Conservation (phyloP, 2,888 invertebrate genomes). For the Xestia rhomboidea region DNA sequence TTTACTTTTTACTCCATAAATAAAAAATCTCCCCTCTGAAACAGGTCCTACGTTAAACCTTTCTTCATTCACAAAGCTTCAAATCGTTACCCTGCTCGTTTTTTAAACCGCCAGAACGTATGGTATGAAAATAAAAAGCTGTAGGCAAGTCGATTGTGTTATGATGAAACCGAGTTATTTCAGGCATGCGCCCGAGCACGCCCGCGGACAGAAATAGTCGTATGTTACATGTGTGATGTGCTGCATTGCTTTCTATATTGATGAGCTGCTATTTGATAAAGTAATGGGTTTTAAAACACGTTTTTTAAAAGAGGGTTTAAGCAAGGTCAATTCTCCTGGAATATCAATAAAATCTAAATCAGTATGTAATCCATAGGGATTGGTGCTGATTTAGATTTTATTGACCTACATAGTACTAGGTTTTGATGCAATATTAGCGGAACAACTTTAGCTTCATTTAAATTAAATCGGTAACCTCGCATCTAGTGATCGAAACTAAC, state of each 20-base stretch:
- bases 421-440: neutral
- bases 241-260: conserved; percentile 56
- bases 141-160: conserved; percentile 64
- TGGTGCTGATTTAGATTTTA: neutral
- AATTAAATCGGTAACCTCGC: neutral
- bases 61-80: conserved; percentile 25
- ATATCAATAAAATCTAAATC: too few species aligned
- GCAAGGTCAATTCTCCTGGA: neutral
- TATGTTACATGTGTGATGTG: conserved; percentile 54
- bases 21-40: conserved; percentile 1
- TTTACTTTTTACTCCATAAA: neutral
- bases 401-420: neutral
- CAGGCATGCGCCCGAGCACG: conserved; percentile 70
- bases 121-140: conserved; percentile 69
- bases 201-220: conserved; percentile 70
- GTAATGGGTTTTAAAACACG: conserved; percentile 14
- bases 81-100: conserved; percentile 9
- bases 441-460: neutral
- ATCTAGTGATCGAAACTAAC: neutral
- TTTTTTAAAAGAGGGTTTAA: neutral
- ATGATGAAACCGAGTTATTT: conserved; percentile 79
- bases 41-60: conserved; percentile 5
- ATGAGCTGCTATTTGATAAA: conserved; percentile 41
- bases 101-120: conserved; percentile 35
- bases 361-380: too few species aligned